A percentile compares a stretch with the other conserved stretches of the same genome.
Evolutionary conservation across 2,888 invertebrate genomes (phyloP).

Genomic region (Pardosa pseudoannulata): DNA sequence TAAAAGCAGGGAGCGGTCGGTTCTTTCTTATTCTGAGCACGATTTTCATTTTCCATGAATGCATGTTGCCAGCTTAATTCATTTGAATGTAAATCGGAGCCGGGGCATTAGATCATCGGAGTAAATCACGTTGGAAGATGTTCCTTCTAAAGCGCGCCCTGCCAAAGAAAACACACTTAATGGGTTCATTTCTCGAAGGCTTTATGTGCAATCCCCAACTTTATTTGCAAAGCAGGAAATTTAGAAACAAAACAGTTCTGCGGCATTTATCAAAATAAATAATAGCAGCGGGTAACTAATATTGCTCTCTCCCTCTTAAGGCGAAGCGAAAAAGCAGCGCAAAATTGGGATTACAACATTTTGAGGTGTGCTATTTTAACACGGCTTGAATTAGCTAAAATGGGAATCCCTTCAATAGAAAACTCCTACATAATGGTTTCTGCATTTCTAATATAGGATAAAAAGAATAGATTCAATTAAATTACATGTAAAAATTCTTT

Average conservation of each 20-base stretch:
- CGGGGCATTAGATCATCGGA: constrained; percentile 34
- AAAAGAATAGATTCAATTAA: no score
- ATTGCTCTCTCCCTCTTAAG: constrained; percentile 18
- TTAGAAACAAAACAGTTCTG: constrained; percentile 57
- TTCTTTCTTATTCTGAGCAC: constrained; percentile 54
- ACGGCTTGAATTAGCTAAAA: neutral
- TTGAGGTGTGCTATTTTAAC: neutral
- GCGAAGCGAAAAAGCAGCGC: neutral
- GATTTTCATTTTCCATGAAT: constrained; percentile 64
- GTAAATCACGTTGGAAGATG: constrained; percentile 66
- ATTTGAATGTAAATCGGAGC: constrained; percentile 67
- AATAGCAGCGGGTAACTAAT: constrained; percentile 48
- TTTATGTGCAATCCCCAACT: constrained; percentile 58
- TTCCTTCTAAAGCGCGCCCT: constrained; percentile 38
- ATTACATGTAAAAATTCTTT: no score
- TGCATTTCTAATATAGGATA: no score
- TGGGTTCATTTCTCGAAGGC: constrained; percentile 56
- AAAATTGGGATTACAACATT: neutral
- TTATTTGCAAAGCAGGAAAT: constrained; percentile 53
- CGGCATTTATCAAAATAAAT: constrained; percentile 65
- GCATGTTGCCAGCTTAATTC: constrained; percentile 46
- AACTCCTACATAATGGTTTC: no score
- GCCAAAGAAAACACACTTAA: constrained; percentile 59
- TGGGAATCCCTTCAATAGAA: no score
- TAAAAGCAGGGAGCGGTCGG: constrained; percentile 40